phyloP scores from a whole-genome alignment of 2,888 invertebrate species.

The Phortica magna region DNA sequence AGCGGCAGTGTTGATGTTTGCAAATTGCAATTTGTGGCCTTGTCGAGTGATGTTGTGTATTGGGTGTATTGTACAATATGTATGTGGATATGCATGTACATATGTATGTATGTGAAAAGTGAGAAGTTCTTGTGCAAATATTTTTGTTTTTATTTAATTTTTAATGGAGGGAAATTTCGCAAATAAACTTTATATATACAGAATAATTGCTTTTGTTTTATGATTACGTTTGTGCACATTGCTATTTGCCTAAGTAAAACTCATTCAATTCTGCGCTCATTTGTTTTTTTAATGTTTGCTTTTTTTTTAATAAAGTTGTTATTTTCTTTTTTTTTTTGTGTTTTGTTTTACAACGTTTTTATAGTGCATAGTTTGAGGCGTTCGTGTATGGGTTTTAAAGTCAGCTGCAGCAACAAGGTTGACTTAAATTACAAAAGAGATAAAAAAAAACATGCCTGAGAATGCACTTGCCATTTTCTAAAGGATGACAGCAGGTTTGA shows the following conservation, averaged over 20 bases:
- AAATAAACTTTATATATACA: conserved; percentile 28
- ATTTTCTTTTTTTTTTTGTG: no score
- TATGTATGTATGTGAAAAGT: neutral
- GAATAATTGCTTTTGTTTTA: conserved; percentile 31
- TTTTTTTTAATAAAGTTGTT: no score
- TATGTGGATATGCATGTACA: no score
- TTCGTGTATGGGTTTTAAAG: neutral
- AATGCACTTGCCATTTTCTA: neutral
- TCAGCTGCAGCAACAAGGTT: neutral
- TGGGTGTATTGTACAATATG: neutral
- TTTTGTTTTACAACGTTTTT: no score
- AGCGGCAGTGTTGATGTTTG: conserved; percentile 27
- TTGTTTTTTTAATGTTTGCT: neutral
- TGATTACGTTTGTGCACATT: conserved; percentile 2
- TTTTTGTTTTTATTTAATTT: conserved; percentile 35
- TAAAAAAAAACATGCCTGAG: neutral
- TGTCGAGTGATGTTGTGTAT: conserved; percentile 27
- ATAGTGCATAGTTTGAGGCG: neutral
- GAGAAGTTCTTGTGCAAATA: conserved; percentile 29
- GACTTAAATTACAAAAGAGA: neutral
- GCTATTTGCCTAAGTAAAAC: conserved; percentile 8
- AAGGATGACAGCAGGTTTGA: neutral
- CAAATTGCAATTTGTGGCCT: conserved; percentile 48
- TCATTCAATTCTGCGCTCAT: neutral
- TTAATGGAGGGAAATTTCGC: conserved; percentile 24